A percentile compares a stretch with the other conserved stretches of the same genome.
These are phyloP conservation scores for Polypedilum pembai DNA, from an alignment of 1,140 invertebrate genomes.

Conservation along the genomic window DNA sequence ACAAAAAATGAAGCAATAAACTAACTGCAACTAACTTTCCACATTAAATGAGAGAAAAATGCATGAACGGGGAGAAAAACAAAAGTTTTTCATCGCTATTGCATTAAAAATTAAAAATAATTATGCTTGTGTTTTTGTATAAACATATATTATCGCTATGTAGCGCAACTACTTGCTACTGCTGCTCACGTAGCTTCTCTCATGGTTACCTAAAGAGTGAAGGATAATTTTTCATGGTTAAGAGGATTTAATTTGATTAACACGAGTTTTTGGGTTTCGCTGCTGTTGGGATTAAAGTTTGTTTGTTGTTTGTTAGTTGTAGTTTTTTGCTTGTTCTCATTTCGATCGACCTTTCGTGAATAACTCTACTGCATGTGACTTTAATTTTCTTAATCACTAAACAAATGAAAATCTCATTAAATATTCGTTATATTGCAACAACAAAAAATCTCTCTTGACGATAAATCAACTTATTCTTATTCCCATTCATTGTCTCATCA, in stretches of 20 bases:
- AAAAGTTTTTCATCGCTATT: background rate
- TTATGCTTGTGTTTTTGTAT: background rate
- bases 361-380: background rate
- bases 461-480: background rate
- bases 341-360: background rate
- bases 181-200: background rate
- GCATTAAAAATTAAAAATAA: slow-evolving; percentile 11
- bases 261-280: background rate
- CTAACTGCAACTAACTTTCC: background rate
- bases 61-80: background rate
- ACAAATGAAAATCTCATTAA: background rate
- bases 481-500: background rate
- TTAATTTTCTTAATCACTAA: background rate
- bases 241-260: background rate
- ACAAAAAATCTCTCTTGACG: background rate
- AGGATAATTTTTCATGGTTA: background rate
- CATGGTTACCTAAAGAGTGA: background rate
- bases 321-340: background rate
- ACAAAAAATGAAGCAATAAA: background rate
- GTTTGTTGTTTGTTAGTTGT: background rate
- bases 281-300: background rate
- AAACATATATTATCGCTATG: too few species aligned
- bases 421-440: background rate
- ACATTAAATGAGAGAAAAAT: background rate
- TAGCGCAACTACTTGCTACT: background rate